Evolutionary conservation across 2,113 vertebrate genomes (phyloP).

Genomic region (Alces alces): DNA sequence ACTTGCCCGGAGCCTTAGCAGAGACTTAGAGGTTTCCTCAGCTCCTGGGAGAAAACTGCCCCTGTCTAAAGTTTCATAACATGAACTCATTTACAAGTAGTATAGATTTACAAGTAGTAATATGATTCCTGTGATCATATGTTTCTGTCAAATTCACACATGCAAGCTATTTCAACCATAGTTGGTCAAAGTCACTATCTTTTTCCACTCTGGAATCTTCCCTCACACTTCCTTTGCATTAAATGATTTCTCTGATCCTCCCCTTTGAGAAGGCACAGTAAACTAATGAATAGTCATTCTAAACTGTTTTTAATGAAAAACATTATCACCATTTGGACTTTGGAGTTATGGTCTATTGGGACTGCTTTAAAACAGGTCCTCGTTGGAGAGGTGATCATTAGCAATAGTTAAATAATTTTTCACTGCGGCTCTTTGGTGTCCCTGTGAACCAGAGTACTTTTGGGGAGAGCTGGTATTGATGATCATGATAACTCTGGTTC

Average conservation of each 20-base stretch:
- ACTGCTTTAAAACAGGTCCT: background rate
- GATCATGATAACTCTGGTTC: background rate
- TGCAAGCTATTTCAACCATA: background rate
- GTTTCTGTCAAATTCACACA: background rate
- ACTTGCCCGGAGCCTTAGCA: background rate
- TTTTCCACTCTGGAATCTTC: background rate
- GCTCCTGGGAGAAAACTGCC: background rate
- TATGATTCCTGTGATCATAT: background rate
- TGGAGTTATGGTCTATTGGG: background rate
- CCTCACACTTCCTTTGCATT: background rate
- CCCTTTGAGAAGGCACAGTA: background rate
- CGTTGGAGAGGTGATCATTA: background rate
- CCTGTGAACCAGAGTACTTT: background rate
- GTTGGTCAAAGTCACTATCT: background rate
- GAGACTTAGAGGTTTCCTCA: background rate
- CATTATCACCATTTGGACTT: background rate
- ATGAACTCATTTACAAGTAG: background rate
- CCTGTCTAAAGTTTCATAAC: background rate
- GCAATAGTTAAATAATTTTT: conserved; percentile 2
- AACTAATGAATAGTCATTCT: background rate
- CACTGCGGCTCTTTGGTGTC: background rate
- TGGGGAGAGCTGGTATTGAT: background rate
- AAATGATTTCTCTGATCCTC: background rate
- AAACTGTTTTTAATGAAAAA: background rate
- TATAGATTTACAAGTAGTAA: background rate